Conservation (phyloP, 2,797 vertebrate species). For the Hippocampus kuda region DNA sequence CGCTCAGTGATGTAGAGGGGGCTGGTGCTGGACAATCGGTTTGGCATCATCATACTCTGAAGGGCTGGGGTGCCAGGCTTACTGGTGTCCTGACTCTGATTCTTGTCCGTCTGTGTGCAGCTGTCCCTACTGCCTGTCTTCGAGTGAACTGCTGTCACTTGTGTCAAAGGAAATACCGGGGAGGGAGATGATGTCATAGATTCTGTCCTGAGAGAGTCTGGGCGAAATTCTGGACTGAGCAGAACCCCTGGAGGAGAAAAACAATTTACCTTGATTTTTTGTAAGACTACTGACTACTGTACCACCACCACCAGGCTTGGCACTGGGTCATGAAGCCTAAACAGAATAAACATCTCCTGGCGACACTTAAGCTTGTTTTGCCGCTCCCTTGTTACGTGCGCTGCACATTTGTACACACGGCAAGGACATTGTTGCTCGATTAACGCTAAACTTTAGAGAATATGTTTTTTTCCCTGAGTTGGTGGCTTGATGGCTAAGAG, state of each 20-base stretch:
- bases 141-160: constrained; percentile 78
- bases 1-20: constrained; percentile 79
- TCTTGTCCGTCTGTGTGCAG: constrained; percentile 90
- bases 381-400: too few species aligned
- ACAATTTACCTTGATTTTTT: neutral
- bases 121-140: constrained; percentile 96
- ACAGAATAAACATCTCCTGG: too few species aligned
- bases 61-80: constrained; percentile 68
- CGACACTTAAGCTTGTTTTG: too few species aligned
- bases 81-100: constrained; percentile 69
- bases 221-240: constrained; percentile 84
- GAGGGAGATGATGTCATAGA: constrained; percentile 91
- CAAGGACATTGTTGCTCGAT: too few species aligned
- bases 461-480: too few species aligned
- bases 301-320: too few species aligned
- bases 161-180: constrained; percentile 81
- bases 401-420: too few species aligned
- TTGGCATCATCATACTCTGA: constrained; percentile 62
- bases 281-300: neutral
- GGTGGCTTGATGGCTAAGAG: too few species aligned
- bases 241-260: constrained; percentile 72
- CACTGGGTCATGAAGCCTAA: too few species aligned
- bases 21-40: constrained; percentile 71
- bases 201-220: constrained; percentile 73
- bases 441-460: too few species aligned